Evolutionary conservation across 30 jellyfish, hydroid and myxozoan species (phyloP).

Genomic region (Haliclystus octoradiatus): DNA sequence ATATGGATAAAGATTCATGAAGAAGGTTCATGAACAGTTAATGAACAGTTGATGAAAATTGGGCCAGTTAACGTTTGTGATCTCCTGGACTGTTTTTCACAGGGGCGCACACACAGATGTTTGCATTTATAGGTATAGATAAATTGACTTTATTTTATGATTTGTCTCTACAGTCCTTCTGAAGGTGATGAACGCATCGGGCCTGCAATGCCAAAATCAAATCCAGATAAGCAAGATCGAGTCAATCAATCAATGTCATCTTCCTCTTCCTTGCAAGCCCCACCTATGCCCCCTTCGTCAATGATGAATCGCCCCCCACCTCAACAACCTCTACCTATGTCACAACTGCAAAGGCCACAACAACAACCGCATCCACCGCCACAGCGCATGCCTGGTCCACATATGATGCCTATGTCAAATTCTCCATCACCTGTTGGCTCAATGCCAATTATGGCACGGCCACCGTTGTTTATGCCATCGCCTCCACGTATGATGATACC

Average conservation of each 20-base stretch:
- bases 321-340: background rate
- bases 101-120: too few relatives aligned
- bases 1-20: too few relatives aligned
- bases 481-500: background rate
- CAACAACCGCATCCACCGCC: background rate
- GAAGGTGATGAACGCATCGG: conserved; percentile 84
- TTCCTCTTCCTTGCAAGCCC: conserved; percentile 5
- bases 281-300: conserved; percentile 13
- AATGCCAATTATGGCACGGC: background rate
- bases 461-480: background rate
- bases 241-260: background rate
- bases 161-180: conserved; percentile 61
- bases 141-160: too few relatives aligned
- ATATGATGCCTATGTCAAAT: background rate
- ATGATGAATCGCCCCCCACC: background rate
- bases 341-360: background rate
- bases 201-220: conserved; percentile 44
- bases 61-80: too few relatives aligned
- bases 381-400: background rate
- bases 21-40: too few relatives aligned
- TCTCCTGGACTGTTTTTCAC: too few relatives aligned
- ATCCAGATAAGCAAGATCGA: background rate
- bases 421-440: background rate
- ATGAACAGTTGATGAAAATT: too few relatives aligned
- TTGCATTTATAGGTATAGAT: too few relatives aligned